Evolutionary conservation across 2,113 vertebrate species (phyloP), one percentile per base, ranked within the genome.

Genomic region (Stegostoma tigrinum): DNA sequence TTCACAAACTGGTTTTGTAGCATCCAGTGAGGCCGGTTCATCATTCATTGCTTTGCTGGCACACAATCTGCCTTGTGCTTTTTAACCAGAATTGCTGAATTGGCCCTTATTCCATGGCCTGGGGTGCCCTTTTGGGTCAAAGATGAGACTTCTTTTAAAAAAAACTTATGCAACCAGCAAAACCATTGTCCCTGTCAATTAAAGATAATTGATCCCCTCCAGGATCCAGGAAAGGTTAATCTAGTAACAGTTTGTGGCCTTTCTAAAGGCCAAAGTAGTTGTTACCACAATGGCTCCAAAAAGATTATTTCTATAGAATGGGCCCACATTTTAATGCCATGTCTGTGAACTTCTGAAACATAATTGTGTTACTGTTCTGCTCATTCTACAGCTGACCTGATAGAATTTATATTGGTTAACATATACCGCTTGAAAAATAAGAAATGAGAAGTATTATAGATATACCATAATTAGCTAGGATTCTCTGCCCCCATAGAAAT

Each of bases 111-210:
- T 38, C 21, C 38, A n/a, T 14, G 64, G 27, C 23, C 52, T 34
- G 87, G 14, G 8, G 87, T 61, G 30, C 30, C 87, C 27, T 14
- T 34, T 24, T 64, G 87, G 52, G 52, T 15, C 30, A 14, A 90
- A 90, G 87, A 90, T 34, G 34, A 15, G 45, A 83, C 75, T 80
- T n/a, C n/a, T n/a, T n/a, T 30, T 34, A 61, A 55, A 90, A 64
- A 61, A 86, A 7, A 61, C 87, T n/a, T 19, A 30, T 61, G 52
- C 30, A 90, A 90, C 27, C 30, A 64, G 52, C 24, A 64, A 30
- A 90, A 15, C 87, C 87, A 61, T 90, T 90, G 87, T 61, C 87
- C 24, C 83, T 89, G 87, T 52, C 27, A 61, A 90, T 90, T 90
- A 90, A 64, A 90, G 87, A 38, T 83, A 45, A 45, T 83, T 83